Evolutionary conservation across 2,797 vertebrate genomes (phyloP).

Genomic region (Microcaecilia unicolor): DNA sequence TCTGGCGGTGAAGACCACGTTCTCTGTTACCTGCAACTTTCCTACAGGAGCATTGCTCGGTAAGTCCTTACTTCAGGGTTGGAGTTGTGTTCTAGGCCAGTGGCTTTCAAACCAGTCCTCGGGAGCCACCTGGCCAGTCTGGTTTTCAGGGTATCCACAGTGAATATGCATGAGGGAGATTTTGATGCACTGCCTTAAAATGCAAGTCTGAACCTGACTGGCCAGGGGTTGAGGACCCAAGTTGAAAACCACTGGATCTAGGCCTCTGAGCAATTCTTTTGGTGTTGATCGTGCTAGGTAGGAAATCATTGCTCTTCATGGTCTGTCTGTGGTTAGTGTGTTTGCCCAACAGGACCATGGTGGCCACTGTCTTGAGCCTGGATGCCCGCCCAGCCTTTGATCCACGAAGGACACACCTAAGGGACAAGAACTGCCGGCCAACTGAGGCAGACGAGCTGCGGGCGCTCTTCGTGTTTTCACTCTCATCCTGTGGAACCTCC

Average conservation of each 20-base stretch:
- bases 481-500: constrained; percentile 47
- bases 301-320: background rate
- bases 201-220: background rate
- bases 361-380: constrained; percentile 36
- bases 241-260: background rate
- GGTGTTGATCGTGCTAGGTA: background rate
- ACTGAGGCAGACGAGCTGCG: constrained; percentile 19
- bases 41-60: constrained; percentile 34
- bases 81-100: too few species aligned
- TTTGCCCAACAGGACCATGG: constrained; percentile 48
- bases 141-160: too few species aligned
- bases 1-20: background rate
- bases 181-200: too few species aligned
- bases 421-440: constrained; percentile 38
- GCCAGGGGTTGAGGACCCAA: background rate
- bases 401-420: constrained; percentile 22
- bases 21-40: constrained; percentile 39
- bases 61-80: constrained; percentile 6
- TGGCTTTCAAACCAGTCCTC: too few species aligned
- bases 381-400: constrained; percentile 2
- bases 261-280: too few species aligned
- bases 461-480: constrained; percentile 45
- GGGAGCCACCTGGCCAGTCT: too few species aligned
- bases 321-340: constrained; percentile 36
- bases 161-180: background rate